These are phyloP conservation scores for Tetraodon nigroviridis DNA, from an alignment of 2,113 vertebrate genomes.

Conservation along the genomic window DNA sequence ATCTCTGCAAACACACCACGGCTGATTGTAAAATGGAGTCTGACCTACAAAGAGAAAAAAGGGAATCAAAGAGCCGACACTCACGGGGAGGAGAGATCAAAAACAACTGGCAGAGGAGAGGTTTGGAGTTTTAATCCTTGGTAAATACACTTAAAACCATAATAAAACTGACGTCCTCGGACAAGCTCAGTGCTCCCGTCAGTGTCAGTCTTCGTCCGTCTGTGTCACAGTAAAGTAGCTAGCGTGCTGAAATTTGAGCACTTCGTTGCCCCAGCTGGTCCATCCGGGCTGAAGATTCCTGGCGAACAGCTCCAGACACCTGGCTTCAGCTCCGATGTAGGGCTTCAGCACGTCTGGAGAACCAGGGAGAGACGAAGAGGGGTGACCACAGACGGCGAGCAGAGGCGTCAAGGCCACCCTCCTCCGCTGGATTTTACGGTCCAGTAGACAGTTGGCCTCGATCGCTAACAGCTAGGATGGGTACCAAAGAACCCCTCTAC, in stretches of 20 bases:
- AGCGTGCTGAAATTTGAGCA: slow-evolving; percentile 89
- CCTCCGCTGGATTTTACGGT: no score
- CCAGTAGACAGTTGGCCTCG: no score
- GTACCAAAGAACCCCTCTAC: no score
- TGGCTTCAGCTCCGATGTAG: slow-evolving; percentile 71
- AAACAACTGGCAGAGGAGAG: slow-evolving; percentile 16
- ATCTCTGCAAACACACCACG: slow-evolving; percentile 51
- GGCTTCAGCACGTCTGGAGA: slow-evolving; percentile 82
- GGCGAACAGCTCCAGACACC: slow-evolving; percentile 91
- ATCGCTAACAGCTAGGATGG: no score
- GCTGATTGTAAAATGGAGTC: slow-evolving; percentile 32
- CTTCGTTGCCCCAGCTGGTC: slow-evolving; percentile 98
- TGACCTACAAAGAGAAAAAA: slow-evolving; percentile 15
- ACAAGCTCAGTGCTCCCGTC: background rate
- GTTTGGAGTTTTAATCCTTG: slow-evolving; percentile 10
- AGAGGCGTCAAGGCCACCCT: background rate
- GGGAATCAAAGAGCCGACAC: slow-evolving; percentile 38
- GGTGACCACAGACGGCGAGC: no score
- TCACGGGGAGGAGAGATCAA: slow-evolving; percentile 46
- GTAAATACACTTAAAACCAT: slow-evolving; percentile 26
- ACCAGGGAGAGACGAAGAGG: slow-evolving; percentile 29
- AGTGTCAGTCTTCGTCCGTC: slow-evolving; percentile 3
- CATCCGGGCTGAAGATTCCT: slow-evolving; percentile 89
- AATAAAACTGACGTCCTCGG: no score
- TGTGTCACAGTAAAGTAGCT: slow-evolving; percentile 76